A percentile compares a stretch with the other conserved stretches of the same genome.
These are phyloP conservation scores for Malurus melanocephalus DNA, from an alignment of 2,113 vertebrate species.

Conservation along the genomic window DNA sequence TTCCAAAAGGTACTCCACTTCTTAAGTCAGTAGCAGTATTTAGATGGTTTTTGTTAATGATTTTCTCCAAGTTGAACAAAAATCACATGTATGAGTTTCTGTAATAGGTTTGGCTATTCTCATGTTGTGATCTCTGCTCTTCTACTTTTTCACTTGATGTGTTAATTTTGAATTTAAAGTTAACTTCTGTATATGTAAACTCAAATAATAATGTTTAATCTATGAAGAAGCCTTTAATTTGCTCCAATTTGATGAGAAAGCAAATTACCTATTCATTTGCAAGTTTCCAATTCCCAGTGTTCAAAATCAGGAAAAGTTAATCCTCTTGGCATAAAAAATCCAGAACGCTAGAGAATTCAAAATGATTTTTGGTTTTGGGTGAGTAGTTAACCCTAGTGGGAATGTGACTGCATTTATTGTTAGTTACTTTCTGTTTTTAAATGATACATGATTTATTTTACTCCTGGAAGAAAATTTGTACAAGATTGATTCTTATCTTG, in stretches of 20 bases:
- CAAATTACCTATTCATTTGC: not conserved
- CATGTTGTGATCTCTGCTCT: not conserved
- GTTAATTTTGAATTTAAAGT: not conserved
- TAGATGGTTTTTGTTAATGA: not conserved
- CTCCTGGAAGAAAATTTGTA: not conserved
- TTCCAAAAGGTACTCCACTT: not conserved
- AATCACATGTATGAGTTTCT: not conserved
- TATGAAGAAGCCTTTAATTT: not conserved
- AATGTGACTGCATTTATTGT: not conserved
- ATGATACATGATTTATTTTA: not conserved
- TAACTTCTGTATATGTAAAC: not conserved
- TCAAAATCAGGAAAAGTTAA: not conserved
- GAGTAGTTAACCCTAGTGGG: not conserved
- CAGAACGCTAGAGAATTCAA: not conserved
- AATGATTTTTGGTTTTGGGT: not conserved
- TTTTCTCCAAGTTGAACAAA: not conserved
- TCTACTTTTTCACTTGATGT: not conserved
- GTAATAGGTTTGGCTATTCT: not conserved
- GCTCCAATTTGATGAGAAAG: not conserved
- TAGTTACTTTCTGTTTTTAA: not conserved
- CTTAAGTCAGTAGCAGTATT: not conserved
- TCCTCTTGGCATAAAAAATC: not conserved
- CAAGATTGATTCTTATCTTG: not conserved
- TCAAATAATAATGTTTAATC: not conserved
- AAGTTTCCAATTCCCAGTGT: not conserved